phyloP scores from a whole-genome alignment of 2,888 invertebrate genomes.

The Gymnoscelis rufifasciata region DNA sequence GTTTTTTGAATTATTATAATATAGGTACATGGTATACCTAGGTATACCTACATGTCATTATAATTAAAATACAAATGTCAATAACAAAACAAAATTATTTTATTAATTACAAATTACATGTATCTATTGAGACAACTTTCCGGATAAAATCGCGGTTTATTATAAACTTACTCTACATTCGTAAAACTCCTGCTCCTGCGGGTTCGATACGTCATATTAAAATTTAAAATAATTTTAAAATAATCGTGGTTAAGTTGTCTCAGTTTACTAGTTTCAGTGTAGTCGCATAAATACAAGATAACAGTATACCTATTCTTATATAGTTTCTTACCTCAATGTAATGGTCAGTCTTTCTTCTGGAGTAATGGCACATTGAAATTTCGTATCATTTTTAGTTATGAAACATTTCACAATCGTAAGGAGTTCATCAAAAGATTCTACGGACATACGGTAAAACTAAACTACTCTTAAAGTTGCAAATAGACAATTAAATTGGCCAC shows the following conservation, averaged over 20 bases:
- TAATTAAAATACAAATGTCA: slow-evolving; percentile 14
- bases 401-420: slow-evolving; percentile 10
- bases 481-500: slow-evolving; percentile 21
- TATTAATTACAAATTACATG: neutral
- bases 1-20: slow-evolving; percentile 12
- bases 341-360: slow-evolving; percentile 12
- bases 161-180: slow-evolving; percentile 3
- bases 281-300: slow-evolving; percentile 8
- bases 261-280: slow-evolving; percentile 5
- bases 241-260: slow-evolving; percentile 6
- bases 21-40: neutral
- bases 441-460: slow-evolving; percentile 14
- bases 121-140: slow-evolving; percentile 4
- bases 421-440: slow-evolving; percentile 16
- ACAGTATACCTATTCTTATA: slow-evolving; percentile 8
- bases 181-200: neutral
- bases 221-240: slow-evolving; percentile 6
- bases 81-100: slow-evolving; percentile 11
- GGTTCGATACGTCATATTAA: slow-evolving; percentile 4
- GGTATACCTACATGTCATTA: slow-evolving; percentile 11
- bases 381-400: slow-evolving; percentile 21
- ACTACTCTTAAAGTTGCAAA: slow-evolving; percentile 19
- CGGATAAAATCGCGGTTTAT: slow-evolving; percentile 9
- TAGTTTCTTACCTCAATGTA: slow-evolving; percentile 12
- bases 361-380: slow-evolving; percentile 17